Conservation (phyloP, 2,888 invertebrate genomes). For the Rhamphomyia laevipes region DNA sequence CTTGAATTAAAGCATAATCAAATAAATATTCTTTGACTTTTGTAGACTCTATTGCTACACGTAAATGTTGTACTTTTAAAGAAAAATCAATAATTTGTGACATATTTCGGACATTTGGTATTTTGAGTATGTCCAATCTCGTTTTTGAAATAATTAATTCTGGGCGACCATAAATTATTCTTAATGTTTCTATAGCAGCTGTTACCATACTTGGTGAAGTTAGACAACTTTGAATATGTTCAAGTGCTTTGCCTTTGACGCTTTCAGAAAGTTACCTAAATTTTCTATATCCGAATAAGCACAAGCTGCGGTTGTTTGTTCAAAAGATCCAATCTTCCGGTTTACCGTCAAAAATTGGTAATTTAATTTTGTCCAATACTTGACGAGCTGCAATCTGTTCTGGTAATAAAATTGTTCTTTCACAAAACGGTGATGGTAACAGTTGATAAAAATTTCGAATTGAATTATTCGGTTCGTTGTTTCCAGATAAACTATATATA, state of each 20-base stretch:
- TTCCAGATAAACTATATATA: no score
- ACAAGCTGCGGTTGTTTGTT: slow-evolving; percentile 1
- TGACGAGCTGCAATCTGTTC: no score
- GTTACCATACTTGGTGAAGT: no score
- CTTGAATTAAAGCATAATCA: slow-evolving; percentile 11
- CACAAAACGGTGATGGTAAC: no score
- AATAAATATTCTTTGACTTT: slow-evolving; percentile 9
- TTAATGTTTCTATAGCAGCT: background rate
- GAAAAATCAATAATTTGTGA: slow-evolving; percentile 1
- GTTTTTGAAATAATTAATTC: slow-evolving; percentile 1
- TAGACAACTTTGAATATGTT: no score
- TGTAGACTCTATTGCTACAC: no score
- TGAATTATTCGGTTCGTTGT: no score
- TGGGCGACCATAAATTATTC: slow-evolving; percentile 5
- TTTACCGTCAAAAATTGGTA: slow-evolving; percentile 2
- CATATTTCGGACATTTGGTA: background rate
- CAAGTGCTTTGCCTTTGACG: no score
- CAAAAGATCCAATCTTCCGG: slow-evolving; percentile 9
- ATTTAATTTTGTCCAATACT: no score
- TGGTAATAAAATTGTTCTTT: no score
- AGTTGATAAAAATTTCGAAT: no score
- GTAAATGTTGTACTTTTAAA: slow-evolving; percentile 10
- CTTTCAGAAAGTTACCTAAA: background rate
- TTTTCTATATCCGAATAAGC: slow-evolving; percentile 4
- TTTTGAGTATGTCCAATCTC: slow-evolving; percentile 1